phyloP scores from a whole-genome alignment of 2,113 vertebrate species.

The Rhizomys pruinosus region DNA sequence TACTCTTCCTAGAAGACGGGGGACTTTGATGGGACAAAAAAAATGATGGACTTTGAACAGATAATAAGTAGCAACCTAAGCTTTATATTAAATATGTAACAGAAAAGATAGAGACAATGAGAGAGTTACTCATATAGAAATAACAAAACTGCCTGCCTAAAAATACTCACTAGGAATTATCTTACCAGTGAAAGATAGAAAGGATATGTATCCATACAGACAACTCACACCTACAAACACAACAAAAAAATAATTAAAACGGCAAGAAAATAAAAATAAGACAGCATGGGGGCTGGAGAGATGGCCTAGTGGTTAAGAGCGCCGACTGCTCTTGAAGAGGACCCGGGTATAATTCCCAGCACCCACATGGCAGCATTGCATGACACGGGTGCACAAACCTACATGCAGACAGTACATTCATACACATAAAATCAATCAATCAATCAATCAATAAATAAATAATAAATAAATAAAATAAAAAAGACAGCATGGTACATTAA shows the following conservation, averaged over 20 bases:
- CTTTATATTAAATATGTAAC: not conserved
- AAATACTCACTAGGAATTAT: not conserved
- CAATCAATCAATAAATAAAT: not conserved
- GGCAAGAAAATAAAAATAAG: not conserved
- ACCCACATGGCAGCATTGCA: too few relatives aligned
- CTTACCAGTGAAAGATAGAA: not conserved
- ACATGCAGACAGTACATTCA: too few relatives aligned
- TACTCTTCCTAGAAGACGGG: not conserved
- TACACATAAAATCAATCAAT: too few relatives aligned
- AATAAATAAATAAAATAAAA: constrained; percentile 6
- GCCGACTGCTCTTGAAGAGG: too few relatives aligned
- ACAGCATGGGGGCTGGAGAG: too few relatives aligned
- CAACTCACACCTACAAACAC: too few relatives aligned
- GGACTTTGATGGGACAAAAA: not conserved
- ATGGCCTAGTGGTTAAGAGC: too few relatives aligned
- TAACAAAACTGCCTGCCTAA: not conserved
- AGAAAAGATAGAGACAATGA: not conserved
- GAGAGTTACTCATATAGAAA: not conserved
- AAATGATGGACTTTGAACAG: not conserved
- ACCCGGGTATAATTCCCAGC: too few relatives aligned
- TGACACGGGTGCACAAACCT: too few relatives aligned
- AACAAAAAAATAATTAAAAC: not conserved
- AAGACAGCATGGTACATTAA: not conserved
- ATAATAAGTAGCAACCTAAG: not conserved
- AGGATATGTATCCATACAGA: not conserved